Conservation (phyloP, 2,797 vertebrate species). For the Orientallactaga sibirica region DNA sequence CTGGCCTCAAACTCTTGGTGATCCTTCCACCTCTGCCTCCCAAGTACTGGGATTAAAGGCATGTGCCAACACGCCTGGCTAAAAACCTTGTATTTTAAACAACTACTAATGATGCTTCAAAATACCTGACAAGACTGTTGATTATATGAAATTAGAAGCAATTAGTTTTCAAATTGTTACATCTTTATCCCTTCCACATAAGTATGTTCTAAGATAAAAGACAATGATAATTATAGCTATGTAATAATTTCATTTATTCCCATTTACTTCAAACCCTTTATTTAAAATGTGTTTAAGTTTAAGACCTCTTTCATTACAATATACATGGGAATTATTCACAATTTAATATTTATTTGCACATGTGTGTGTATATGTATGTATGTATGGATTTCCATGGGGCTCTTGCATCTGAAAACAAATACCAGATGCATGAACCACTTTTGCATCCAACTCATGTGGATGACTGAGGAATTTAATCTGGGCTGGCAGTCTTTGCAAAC, state of each 20-base stretch:
- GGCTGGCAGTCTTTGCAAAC: no score
- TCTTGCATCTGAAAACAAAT: no score
- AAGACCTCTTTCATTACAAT: constrained; percentile 39
- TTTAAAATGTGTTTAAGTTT: background rate
- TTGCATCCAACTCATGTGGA: no score
- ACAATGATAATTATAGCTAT: constrained; percentile 45
- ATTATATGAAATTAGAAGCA: constrained; percentile 54
- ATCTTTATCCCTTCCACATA: background rate
- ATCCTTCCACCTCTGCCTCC: no score
- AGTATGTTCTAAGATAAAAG: background rate
- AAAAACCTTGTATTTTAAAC: constrained; percentile 45
- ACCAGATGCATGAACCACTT: no score
- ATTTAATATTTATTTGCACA: background rate
- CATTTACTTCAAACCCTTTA: constrained; percentile 39
- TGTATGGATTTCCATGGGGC: no score
- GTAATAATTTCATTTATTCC: background rate
- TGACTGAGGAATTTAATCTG: no score
- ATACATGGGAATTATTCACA: constrained; percentile 47
- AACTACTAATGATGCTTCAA: constrained; percentile 49
- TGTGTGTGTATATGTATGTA: no score
- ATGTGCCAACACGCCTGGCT: background rate
- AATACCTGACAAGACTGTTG: constrained; percentile 41
- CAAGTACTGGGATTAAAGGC: no score
- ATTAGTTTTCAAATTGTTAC: constrained; percentile 31
- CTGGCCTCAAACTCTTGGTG: no score